Evolutionary conservation across 2,797 vertebrate species (phyloP).

Genomic region (Anguilla marmorata): DNA sequence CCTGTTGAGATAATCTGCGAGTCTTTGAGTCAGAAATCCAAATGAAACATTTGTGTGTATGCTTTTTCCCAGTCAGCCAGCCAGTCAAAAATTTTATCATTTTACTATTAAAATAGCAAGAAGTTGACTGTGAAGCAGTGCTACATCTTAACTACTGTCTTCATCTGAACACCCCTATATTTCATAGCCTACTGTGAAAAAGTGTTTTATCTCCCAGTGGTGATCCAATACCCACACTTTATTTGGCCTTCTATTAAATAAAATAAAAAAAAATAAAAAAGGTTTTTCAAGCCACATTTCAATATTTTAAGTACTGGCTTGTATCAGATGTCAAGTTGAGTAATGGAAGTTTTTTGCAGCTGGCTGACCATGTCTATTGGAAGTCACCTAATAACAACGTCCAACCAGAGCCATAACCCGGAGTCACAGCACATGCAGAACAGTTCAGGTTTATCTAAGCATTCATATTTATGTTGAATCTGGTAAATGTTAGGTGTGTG

Average conservation of each 20-base stretch:
- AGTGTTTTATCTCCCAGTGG: neutral
- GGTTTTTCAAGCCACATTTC: neutral
- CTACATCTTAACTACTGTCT: neutral
- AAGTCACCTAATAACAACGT: neutral
- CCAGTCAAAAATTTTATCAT: neutral
- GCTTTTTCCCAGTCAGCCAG: neutral
- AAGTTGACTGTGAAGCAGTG: neutral
- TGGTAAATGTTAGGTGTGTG: neutral
- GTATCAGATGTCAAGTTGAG: neutral
- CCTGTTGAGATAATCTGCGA: neutral
- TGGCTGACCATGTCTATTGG: neutral
- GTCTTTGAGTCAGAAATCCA: neutral
- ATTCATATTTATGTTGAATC: neutral
- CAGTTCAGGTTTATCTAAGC: neutral
- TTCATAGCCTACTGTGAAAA: neutral
- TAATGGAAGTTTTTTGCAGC: neutral
- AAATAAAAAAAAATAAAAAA: conserved; percentile 1
- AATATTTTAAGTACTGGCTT: neutral
- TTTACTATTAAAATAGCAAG: neutral
- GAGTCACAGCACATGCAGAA: neutral
- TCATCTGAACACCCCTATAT: neutral
- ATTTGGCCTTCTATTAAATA: conserved; percentile 4
- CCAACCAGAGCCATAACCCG: neutral
- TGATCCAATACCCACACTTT: neutral
- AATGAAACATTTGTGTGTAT: neutral